Conservation (phyloP, 2,113 vertebrate genomes). For the Grantiella picta region DNA sequence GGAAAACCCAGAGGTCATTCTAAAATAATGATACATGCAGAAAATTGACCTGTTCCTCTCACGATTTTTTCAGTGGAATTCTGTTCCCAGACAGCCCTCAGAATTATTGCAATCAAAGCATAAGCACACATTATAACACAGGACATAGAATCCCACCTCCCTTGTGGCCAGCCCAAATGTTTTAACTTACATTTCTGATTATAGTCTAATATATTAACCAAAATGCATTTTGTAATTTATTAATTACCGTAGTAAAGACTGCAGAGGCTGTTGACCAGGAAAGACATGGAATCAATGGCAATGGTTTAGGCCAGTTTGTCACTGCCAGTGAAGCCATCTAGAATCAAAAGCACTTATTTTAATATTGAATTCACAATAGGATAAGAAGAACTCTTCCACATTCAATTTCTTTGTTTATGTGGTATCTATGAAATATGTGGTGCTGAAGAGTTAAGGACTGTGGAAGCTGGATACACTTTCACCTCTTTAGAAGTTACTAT, state of each 20-base stretch:
- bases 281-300: constrained; percentile 93
- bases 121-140: not conserved
- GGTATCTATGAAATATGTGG: not conserved
- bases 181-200: not conserved
- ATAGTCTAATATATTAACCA: not conserved
- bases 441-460: not conserved
- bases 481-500: not conserved
- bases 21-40: not conserved
- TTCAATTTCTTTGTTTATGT: not conserved
- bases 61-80: not conserved
- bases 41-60: not conserved
- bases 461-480: not conserved
- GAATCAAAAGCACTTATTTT: constrained; percentile 4
- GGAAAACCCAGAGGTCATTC: not conserved
- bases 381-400: not conserved
- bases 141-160: not conserved
- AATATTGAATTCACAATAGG: not conserved
- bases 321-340: constrained; percentile 98
- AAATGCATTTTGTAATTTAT: not conserved
- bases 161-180: not conserved
- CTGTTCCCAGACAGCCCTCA: not conserved
- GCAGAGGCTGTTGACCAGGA: constrained; percentile 98
- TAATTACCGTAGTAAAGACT: constrained; percentile 94
- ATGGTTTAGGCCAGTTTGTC: constrained; percentile 96
- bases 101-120: not conserved